Evolutionary conservation across 2,113 vertebrate species (phyloP), one percentile per base, ranked within the genome.

Genomic region (Calidris pygmaea): DNA sequence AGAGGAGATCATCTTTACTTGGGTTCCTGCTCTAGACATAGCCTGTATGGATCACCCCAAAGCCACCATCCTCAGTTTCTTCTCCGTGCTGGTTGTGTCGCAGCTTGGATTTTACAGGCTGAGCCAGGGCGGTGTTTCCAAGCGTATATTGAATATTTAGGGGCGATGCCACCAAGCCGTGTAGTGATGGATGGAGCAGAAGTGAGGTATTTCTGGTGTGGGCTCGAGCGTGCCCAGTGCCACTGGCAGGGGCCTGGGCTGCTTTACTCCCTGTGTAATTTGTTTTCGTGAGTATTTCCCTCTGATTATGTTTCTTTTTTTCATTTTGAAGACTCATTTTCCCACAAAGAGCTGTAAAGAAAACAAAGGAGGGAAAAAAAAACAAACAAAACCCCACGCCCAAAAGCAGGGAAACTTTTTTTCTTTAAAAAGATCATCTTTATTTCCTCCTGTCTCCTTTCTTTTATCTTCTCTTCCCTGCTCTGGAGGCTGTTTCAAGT

Each of bases 1-100:
- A 0, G 45, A 37, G 35, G 3, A 14, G n/a, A 50, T 3, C 8
- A 8, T 9, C 34, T 43, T 53, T 0, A 0, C 0, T 7, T 2
- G 2, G 63, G 73, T 23, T 23, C 11, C 18, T 41, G n/a, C 18
- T 8, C 7, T 8, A 43, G 50, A 8, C 5, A 10, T 1, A 17
- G 23, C 16, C 48, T 14, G 1, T 0, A 3, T 7, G 47, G 65
- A 16, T 35, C 52, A 55, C 48, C 47, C 68, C 85, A 70, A 50
- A 89, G 16, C 3, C 58, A 8, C 55, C 0, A 0, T 35, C 24
- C 22, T 26, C 14, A 4, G 19, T 29, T 65, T 20, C 5, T n/a
- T 45, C n/a, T 55, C 53, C 7, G 0, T 0, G 19, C 30, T 9
- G 52, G 9, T 4, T 8, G 62, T 4, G 0, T 4, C 8, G 48